Conservation (phyloP, 2,113 vertebrate genomes). For the Onychostoma macrolepis region DNA sequence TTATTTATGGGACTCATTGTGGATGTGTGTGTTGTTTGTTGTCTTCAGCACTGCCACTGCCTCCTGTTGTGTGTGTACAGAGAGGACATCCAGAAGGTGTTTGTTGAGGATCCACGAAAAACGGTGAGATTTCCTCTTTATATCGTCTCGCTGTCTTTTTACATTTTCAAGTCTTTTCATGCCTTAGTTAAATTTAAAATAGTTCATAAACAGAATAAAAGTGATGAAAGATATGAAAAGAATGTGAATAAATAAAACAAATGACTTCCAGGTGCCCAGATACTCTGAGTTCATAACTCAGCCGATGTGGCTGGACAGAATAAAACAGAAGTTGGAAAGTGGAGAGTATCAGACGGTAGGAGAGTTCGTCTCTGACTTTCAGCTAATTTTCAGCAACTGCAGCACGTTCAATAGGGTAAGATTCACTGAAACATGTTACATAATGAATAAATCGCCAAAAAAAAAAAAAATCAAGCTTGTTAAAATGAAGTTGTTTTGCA, state of each 20-base stretch:
- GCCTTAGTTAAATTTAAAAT: not conserved
- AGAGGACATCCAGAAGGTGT: conserved; percentile 60
- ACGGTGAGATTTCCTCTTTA: conserved; percentile 56
- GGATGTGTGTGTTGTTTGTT: conserved; percentile 5
- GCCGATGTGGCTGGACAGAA: conserved; percentile 67
- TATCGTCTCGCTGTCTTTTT: not conserved
- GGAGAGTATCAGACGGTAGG: conserved; percentile 59
- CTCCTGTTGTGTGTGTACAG: conserved; percentile 67
- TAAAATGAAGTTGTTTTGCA: not conserved
- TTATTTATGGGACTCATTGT: not conserved
- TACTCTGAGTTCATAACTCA: conserved; percentile 56
- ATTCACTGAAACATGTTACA: not conserved
- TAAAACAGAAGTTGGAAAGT: conserved; percentile 63
- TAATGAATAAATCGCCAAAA: not conserved
- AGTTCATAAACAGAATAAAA: not conserved
- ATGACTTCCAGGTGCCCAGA: conserved; percentile 48
- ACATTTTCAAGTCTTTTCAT: not conserved
- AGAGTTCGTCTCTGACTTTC: conserved; percentile 67
- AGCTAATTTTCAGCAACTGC: conserved; percentile 71
- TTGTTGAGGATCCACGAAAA: conserved; percentile 55
- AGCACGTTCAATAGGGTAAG: conserved; percentile 65
- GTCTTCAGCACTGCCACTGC: conserved; percentile 72
- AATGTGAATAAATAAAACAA: too few relatives aligned
- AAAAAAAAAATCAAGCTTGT: not conserved
- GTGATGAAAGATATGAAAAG: not conserved